Conservation (phyloP, 2,113 vertebrate species). For the Taurulus bubalis region DNA sequence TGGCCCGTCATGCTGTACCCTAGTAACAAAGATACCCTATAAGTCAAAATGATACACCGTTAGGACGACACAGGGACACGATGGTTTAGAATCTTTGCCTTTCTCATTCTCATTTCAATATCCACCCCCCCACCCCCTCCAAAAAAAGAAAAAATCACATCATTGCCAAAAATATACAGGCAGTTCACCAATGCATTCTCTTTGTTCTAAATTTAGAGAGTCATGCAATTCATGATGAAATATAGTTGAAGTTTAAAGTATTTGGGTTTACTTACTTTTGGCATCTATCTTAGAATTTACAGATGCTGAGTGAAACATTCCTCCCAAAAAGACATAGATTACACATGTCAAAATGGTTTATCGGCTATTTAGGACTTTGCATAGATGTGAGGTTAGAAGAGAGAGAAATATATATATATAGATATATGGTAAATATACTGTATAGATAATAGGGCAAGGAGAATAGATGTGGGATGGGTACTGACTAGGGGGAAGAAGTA, state of each 20-base stretch:
- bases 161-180: slow-evolving; percentile 44
- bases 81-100: slow-evolving; percentile 89
- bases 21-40: slow-evolving; percentile 99
- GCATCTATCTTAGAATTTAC: slow-evolving; percentile 19
- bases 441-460: slow-evolving; percentile 40
- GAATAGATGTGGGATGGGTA: slow-evolving; percentile 44
- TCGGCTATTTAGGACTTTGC: background rate
- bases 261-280: slow-evolving; percentile 13
- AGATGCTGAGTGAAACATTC: slow-evolving; percentile 26
- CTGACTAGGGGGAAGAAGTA: slow-evolving; percentile 38
- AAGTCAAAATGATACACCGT: slow-evolving; percentile 99
- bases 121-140: slow-evolving; percentile 11
- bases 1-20: slow-evolving; percentile 99
- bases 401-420: slow-evolving; percentile 33
- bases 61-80: slow-evolving; percentile 91
- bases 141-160: slow-evolving; percentile 31
- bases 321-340: slow-evolving; percentile 26
- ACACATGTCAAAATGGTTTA: slow-evolving; percentile 34
- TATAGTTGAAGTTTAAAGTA: background rate
- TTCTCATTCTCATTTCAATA: slow-evolving; percentile 73
- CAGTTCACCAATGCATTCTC: slow-evolving; percentile 45
- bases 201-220: slow-evolving; percentile 55
- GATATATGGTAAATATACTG: slow-evolving; percentile 6
- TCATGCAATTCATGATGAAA: slow-evolving; percentile 42
- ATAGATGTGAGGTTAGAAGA: slow-evolving; percentile 31